Evolutionary conservation across 2,113 vertebrate genomes (phyloP).

Genomic region (Oreochromis niloticus): DNA sequence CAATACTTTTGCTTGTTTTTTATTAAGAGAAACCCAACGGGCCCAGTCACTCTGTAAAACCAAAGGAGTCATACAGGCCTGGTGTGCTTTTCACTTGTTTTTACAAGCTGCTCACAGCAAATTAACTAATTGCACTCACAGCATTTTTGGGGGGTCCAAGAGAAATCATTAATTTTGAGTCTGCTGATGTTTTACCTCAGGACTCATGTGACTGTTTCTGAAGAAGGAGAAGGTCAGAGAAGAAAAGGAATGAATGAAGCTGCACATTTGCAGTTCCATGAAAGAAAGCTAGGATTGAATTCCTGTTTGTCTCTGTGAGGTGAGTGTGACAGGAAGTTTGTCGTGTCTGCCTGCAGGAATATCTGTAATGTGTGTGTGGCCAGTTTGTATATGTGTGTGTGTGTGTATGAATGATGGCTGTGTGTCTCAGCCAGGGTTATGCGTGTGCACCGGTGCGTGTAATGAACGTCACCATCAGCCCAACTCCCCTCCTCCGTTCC

Average conservation of each 20-base stretch:
- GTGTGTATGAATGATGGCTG: constrained; percentile 29
- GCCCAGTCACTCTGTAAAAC: not conserved
- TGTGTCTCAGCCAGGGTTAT: constrained; percentile 30
- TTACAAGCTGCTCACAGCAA: constrained; percentile 15
- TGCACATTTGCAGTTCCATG: not conserved
- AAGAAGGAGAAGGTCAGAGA: not conserved
- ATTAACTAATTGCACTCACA: not conserved
- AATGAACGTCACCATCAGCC: constrained; percentile 63
- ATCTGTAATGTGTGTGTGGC: not conserved
- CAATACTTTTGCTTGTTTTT: not conserved
- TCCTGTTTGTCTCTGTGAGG: not conserved
- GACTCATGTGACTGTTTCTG: not conserved
- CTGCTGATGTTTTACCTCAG: not conserved
- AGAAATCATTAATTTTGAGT: not conserved
- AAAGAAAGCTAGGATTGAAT: not conserved
- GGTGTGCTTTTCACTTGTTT: not conserved
- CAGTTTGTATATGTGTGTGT: not conserved
- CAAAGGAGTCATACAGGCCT: not conserved
- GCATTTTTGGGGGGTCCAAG: not conserved
- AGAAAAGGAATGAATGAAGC: not conserved
- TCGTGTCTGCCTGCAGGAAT: not conserved
- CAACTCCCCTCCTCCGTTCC: not conserved
- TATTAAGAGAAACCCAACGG: not conserved
- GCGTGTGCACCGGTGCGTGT: constrained; percentile 65
- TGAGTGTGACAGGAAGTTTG: constrained; percentile 5